Evolutionary conservation across 2,113 vertebrate genomes (phyloP).

Genomic region (Smithornis capensis): DNA sequence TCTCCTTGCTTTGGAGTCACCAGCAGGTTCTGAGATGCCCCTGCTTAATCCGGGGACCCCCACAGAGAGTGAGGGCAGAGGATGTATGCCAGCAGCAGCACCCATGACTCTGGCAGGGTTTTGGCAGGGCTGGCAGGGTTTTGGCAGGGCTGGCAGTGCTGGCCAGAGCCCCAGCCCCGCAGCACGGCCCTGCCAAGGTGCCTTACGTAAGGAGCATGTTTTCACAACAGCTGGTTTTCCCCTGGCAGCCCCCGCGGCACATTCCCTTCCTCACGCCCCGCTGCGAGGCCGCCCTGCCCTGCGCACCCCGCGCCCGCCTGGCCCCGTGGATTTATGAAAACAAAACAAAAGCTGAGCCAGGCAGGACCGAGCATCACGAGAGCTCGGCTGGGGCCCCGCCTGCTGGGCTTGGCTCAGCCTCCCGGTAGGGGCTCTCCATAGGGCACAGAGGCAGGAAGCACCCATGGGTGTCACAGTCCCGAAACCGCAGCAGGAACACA

Average conservation of each 20-base stretch:
- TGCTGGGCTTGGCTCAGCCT: neutral
- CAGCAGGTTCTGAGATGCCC: fast-evolving
- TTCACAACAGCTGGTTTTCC: neutral
- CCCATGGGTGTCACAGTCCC: neutral
- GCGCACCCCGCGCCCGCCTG: neutral
- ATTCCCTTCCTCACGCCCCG: neutral
- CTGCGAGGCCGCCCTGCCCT: neutral
- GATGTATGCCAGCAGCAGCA: neutral
- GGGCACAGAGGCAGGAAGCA: neutral
- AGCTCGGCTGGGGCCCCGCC: neutral
- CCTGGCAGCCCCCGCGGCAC: neutral
- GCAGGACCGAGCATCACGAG: neutral
- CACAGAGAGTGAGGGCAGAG: neutral
- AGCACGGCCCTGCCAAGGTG: neutral
- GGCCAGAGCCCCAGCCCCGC: neutral
- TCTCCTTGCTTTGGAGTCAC: neutral
- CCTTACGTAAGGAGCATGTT: conserved; percentile 12
- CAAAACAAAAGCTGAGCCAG: conserved; percentile 45
- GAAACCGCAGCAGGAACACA: neutral
- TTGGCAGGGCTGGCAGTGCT: fast-evolving
- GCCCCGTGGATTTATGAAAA: neutral
- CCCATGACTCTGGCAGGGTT: neutral
- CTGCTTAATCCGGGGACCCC: neutral
- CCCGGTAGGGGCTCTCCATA: neutral
- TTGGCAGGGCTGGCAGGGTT: neutral